Evolutionary conservation across 2,113 vertebrate genomes (phyloP), one percentile per base, ranked within the genome.

Genomic region (Oryzias melastigma): DNA sequence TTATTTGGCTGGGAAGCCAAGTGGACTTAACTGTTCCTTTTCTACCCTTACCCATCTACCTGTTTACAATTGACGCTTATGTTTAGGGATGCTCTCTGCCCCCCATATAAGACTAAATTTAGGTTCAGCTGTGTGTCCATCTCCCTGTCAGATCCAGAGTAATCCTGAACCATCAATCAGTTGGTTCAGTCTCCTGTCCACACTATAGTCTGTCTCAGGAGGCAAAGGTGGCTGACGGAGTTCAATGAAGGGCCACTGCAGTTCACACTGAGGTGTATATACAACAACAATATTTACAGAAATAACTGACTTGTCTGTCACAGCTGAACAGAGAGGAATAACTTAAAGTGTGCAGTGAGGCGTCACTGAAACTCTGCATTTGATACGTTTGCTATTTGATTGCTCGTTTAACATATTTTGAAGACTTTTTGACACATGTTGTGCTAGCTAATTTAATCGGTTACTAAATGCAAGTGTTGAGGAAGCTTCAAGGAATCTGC

Each of bases 51-150:
- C 62, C 52, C 58, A 42, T 43, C 42, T 62, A 55, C 57, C 49
- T 51, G 44, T 80, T 73, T 72, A 69, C 64, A 69, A 54, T 76
- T 73, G 80, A 81, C 64, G 52, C 45, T 65, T 60, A 19, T 60
- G 66, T 80, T 68, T 46, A 45, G 65, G 46, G 62, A 60, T 1
- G 5, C 62, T 35, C 80, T 54, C 62, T 13, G 25, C 40, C 59
- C 60, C 59, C 60, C 78, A 70, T 83, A 77, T 77, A 74, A 64
- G 22, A 14, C 50, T 81, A 84, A 81, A 66, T 76, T 73, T 80
- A 84, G 75, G 20, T 25, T 10, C 24, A 27, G 54, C 57, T 52
- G 50, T 40, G 13, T 55, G 62, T 69, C 61, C 68, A 51, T 71
- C 77, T 57, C 58, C 73, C 65, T 35, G 7, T 65, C 59, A 42